Evolutionary conservation across 23 tunicate species (phyloP), one percentile per base, ranked within the genome.

Genomic region (Oikopleura dioica): DNA sequence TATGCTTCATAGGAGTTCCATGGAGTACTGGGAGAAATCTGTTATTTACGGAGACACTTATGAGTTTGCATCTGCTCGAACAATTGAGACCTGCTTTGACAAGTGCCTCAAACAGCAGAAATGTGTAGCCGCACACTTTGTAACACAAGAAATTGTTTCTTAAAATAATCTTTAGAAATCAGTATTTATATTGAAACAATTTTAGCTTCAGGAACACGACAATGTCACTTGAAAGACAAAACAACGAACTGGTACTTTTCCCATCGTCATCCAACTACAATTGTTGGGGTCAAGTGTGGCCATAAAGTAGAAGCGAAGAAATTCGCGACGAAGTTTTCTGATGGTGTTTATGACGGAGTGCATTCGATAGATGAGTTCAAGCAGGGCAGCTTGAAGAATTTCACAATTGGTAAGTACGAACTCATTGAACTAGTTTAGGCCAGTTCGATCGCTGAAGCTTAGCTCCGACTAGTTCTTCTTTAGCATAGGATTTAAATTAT

Each of bases 231-330:
- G 33, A 63, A 63, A 28, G 72, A 28, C 33, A 63, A 23, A 28
- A 31, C 72, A 16, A 63, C 72, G 33, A 63, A 63, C 33, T 63
- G 72, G 72, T 31, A 63, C 33, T 16, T 63, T 63, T 63, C 72
- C 32, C 4, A 23, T 31, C 2, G 5, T 2, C 26, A 12, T 63
- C 72, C 72, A 31, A 16, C 26, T 2, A 16, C 72, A 16, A 63
- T 28, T 24, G 29, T 63, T 2, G 72, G 33, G 4, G 26, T 63
- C 33, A 63, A 63, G 33, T 63, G 72, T 63, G 72, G 72, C 4
- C 26, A 63, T 63, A 63, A 12, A 12, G 30, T 31, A 5, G 72
- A 63, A 63, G 72, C 72, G 4, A 63, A 63, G 16, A 24, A 31
- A 21, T 63, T 63, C 26, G 72, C 72, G 29, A 28, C 33, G 2